Conservation (phyloP, 2,797 vertebrate species). For the Florisuga fusca region DNA sequence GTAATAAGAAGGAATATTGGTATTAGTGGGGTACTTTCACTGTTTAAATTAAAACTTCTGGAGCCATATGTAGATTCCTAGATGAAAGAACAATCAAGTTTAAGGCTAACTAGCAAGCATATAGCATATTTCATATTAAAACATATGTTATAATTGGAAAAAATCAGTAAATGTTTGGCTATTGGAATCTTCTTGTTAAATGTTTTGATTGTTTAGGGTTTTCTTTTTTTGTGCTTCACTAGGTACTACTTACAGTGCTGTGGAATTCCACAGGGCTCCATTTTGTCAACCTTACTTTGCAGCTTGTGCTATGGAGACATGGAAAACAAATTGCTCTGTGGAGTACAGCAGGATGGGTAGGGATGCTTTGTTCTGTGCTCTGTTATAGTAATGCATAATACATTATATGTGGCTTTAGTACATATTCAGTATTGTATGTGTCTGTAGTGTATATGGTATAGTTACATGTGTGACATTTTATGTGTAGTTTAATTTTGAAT, state of each 20-base stretch:
- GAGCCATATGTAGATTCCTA: background rate
- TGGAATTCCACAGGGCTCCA: conserved; percentile 93
- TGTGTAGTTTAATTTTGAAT: background rate
- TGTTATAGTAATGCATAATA: background rate
- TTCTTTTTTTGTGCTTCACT: background rate
- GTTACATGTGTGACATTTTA: background rate
- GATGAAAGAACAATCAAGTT: background rate
- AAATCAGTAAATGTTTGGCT: background rate
- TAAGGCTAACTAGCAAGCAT: background rate
- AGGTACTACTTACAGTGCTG: conserved; percentile 88
- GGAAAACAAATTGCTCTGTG: conserved; percentile 86
- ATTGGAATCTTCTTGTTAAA: background rate
- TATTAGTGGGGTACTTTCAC: background rate
- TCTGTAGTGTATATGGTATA: background rate
- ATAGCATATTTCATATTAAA: background rate
- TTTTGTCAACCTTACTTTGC: conserved; percentile 90
- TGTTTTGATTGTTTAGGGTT: background rate
- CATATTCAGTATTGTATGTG: background rate
- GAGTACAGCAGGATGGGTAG: conserved; percentile 85
- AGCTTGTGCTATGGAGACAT: conserved; percentile 95
- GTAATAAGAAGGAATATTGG: background rate
- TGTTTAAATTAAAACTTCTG: background rate
- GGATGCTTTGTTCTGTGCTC: background rate
- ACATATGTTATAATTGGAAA: background rate
- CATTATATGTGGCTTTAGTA: no score